Conservation (phyloP, 2,113 vertebrate genomes). For the Regulus satrapa region DNA sequence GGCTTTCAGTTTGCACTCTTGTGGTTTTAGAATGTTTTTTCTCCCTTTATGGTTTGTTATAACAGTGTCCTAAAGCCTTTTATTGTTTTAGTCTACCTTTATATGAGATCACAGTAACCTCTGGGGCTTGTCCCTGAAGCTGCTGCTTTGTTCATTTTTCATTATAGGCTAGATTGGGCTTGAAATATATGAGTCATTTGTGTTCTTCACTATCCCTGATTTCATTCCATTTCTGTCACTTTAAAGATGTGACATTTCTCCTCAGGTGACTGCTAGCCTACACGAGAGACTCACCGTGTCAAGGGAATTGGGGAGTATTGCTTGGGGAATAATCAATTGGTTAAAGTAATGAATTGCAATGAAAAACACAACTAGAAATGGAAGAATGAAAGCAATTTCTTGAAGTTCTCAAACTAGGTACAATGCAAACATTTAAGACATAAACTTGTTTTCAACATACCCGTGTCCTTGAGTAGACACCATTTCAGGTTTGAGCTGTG, state of each 20-base stretch:
- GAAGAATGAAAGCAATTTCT: background rate
- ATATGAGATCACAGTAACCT: background rate
- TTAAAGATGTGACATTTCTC: background rate
- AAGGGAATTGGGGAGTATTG: background rate
- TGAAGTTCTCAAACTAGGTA: background rate
- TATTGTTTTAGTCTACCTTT: background rate
- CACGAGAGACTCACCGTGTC: background rate
- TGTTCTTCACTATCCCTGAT: background rate
- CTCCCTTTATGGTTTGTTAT: background rate
- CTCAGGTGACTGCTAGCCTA: background rate
- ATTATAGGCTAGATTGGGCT: background rate
- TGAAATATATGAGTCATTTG: background rate
- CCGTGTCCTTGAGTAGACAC: background rate
- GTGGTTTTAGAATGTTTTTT: background rate
- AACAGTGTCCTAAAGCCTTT: background rate
- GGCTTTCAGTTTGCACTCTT: background rate
- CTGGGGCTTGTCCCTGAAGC: background rate
- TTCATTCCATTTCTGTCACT: background rate
- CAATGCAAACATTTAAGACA: fast-evolving
- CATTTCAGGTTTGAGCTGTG: background rate
- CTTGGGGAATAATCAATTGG: background rate
- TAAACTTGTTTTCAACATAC: background rate
- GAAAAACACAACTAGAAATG: background rate
- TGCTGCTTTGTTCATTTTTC: background rate
- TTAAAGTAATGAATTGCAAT: background rate